phyloP scores from a whole-genome alignment of 2,113 vertebrate species.

The human region GRCh38 chr7:141456501-141457000 shows the following conservation, averaged over 20 bases:
- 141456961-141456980: neutral
- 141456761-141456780: neutral
- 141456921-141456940: constrained; percentile 47
- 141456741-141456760: neutral
- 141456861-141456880: constrained; percentile 70
- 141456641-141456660: neutral
- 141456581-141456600: neutral
- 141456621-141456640: too few relatives aligned
- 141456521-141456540: neutral
- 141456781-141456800: neutral
- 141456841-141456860: constrained; percentile 58
- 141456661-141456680: neutral
- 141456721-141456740: neutral
- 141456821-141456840: constrained; percentile 52
- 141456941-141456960: constrained; percentile 65
- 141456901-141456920: constrained; percentile 66
- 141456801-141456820: constrained; percentile 31
- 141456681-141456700: neutral
- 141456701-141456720: neutral
- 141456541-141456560: too few relatives aligned
- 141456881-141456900: constrained; percentile 22
- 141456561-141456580: neutral
- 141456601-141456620: neutral
- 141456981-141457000: neutral
- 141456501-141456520: accelerated